phyloP scores from a whole-genome alignment of 2,797 vertebrate genomes.

The Apogon talboti region DNA sequence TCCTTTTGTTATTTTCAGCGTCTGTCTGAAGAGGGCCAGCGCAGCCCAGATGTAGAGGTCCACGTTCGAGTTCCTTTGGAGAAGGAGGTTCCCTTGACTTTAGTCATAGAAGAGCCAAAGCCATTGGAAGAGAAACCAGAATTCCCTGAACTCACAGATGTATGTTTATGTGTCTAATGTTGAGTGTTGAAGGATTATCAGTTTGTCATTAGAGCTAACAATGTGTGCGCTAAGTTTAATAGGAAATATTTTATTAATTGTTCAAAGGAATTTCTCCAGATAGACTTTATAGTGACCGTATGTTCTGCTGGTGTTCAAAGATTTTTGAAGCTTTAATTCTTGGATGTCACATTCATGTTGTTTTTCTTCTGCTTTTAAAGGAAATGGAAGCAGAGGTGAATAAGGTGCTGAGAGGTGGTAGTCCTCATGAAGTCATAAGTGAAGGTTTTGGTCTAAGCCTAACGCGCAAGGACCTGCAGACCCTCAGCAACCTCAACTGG shows the following conservation, averaged over 20 bases:
- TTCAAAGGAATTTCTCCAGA: too few relatives aligned
- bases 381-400: slow-evolving; percentile 92
- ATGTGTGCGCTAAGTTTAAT: not conserved
- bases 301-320: too few relatives aligned
- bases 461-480: slow-evolving; percentile 96
- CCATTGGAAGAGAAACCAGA: slow-evolving; percentile 82
- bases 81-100: slow-evolving; percentile 92
- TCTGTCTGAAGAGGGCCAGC: slow-evolving; percentile 85
- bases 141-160: slow-evolving; percentile 93
- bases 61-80: slow-evolving; percentile 93
- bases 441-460: slow-evolving; percentile 95
- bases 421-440: slow-evolving; percentile 92
- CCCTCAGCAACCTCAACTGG: slow-evolving; percentile 95
- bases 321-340: too few relatives aligned
- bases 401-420: slow-evolving; percentile 85
- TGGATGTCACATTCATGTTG: not conserved
- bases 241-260: not conserved
- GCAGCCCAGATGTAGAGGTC: slow-evolving; percentile 85
- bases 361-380: slow-evolving; percentile 69
- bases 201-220: not conserved
- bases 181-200: too few relatives aligned
- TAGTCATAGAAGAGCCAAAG: slow-evolving; percentile 72
- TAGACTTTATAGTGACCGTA: too few relatives aligned
- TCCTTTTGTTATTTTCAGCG: slow-evolving; percentile 72
- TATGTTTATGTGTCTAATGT: slow-evolving; percentile 44